A percentile compares a stretch with the other conserved stretches of the same genome.
Conservation (phyloP, 2,113 vertebrate species). For the Dendrocopos noguchii region DNA sequence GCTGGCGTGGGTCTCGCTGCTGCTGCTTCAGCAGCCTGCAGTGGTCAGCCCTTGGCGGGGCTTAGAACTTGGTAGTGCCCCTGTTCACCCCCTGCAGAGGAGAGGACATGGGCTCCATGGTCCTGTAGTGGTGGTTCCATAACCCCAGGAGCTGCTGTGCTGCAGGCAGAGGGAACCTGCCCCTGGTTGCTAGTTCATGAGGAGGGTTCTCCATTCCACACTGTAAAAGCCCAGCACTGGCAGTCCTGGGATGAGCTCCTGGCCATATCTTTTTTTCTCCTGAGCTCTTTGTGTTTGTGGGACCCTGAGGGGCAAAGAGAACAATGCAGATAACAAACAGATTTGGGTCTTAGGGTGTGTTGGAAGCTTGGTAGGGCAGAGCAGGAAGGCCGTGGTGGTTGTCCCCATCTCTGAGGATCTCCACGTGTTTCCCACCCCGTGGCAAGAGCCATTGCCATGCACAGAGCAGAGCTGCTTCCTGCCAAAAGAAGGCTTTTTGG, state of each 20-base stretch:
- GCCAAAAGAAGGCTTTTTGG: not conserved
- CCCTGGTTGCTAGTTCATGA: not conserved
- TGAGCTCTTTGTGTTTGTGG: not conserved
- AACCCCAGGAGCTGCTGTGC: not conserved
- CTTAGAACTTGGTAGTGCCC: too few species aligned
- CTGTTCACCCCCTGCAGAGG: not conserved
- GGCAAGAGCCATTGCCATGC: fast-evolving
- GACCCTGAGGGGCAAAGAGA: not conserved
- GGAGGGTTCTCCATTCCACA: not conserved
- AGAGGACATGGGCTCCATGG: not conserved
- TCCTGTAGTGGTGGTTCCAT: not conserved
- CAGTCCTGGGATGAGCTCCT: not conserved
- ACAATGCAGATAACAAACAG: fast-evolving
- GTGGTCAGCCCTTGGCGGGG: too few species aligned
- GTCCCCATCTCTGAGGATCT: not conserved
- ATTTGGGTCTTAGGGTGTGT: not conserved
- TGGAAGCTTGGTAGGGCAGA: not conserved
- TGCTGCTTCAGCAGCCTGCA: too few species aligned
- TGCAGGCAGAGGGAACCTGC: not conserved
- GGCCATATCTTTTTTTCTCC: not conserved
- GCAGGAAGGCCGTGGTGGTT: not conserved
- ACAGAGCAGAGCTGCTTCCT: not conserved
- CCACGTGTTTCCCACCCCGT: fast-evolving
- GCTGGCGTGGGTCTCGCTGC: too few species aligned
- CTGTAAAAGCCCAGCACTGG: not conserved